Conservation (phyloP, 2,113 vertebrate species). For the Mesocricetus auratus region DNA sequence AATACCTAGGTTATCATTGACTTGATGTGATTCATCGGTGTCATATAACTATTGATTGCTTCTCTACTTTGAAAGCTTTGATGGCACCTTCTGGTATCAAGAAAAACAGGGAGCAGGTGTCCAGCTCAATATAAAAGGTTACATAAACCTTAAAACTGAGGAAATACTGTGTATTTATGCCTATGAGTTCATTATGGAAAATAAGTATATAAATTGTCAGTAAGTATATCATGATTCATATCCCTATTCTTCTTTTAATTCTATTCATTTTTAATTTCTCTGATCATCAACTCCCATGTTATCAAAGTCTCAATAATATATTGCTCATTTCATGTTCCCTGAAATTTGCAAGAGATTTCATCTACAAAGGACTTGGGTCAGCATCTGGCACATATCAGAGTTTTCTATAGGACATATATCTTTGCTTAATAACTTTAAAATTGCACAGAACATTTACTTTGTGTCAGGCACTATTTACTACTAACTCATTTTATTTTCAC, state of each 20-base stretch:
- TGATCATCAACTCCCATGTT: not conserved
- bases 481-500: not conserved
- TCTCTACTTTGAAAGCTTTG: not conserved
- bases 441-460: not conserved
- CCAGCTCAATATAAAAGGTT: not conserved
- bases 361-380: not conserved
- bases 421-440: not conserved
- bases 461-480: not conserved
- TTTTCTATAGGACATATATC: not conserved
- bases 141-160: not conserved
- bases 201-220: not conserved
- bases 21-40: not conserved
- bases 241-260: not conserved
- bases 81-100: not conserved
- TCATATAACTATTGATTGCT: not conserved
- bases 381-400: not conserved
- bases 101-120: not conserved
- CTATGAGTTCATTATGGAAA: not conserved
- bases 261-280: not conserved
- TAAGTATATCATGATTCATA: not conserved
- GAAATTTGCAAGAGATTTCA: not conserved
- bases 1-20: not conserved
- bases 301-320: not conserved
- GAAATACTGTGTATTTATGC: too few relatives aligned
- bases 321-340: not conserved